A percentile compares a stretch with the other conserved stretches of the same genome.
Conservation (phyloP, 2,113 vertebrate genomes). For the Bombycilla garrulus region DNA sequence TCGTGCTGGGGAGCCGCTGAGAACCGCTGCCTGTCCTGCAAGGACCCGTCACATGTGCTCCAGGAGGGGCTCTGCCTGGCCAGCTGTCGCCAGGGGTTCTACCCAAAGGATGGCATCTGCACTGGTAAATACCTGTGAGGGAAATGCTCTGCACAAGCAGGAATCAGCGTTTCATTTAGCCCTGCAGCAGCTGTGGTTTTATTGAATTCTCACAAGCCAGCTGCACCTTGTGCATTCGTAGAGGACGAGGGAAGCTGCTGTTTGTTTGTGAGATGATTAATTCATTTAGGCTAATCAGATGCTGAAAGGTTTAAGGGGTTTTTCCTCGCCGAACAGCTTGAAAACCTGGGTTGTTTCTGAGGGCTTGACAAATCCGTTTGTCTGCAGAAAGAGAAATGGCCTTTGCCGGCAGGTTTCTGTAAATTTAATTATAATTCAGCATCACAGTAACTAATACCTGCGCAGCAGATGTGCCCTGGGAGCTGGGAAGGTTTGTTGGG, state of each 20-base stretch:
- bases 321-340: neutral
- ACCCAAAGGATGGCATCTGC: conserved; percentile 77
- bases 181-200: neutral
- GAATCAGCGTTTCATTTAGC: conserved; percentile 3
- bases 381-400: neutral
- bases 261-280: conserved; percentile 37
- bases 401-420: conserved; percentile 36
- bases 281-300: conserved; percentile 44
- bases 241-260: neutral
- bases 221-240: neutral
- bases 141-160: neutral
- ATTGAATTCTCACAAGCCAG: neutral
- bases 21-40: conserved; percentile 82
- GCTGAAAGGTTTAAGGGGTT: neutral
- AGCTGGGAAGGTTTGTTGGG: neutral
- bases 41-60: conserved; percentile 69
- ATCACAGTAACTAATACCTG: conserved; percentile 11
- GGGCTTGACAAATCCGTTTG: conserved; percentile 54
- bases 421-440: conserved; percentile 31
- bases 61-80: conserved; percentile 77
- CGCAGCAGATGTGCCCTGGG: neutral
- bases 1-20: conserved; percentile 77
- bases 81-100: conserved; percentile 80
- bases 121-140: conserved; percentile 70
- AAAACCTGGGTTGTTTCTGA: conserved; percentile 16